phyloP scores from a whole-genome alignment of 2,888 invertebrate genomes.

The Daptonema setosum region DNA sequence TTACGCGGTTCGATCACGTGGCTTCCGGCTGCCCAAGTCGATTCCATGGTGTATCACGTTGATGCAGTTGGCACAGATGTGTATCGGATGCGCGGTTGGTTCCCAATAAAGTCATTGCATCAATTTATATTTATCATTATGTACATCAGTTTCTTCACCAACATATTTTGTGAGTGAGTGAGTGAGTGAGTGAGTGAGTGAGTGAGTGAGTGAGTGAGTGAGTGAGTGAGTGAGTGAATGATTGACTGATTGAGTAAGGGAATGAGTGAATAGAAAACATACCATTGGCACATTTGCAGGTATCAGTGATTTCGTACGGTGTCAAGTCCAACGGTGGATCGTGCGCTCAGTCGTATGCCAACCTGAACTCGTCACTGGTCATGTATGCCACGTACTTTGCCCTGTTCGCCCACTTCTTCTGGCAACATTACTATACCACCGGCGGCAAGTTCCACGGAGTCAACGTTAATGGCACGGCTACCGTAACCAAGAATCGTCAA shows the following conservation, averaged over 20 bases:
- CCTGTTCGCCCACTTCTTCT: constrained; percentile 16
- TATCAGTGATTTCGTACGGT: constrained; percentile 13
- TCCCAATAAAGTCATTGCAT: too few relatives aligned
- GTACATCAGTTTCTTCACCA: too few relatives aligned
- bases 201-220: neutral
- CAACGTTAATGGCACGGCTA: too few relatives aligned
- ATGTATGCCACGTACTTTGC: constrained; percentile 29
- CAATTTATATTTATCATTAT: too few relatives aligned
- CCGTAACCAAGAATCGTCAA: too few relatives aligned
- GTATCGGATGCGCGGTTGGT: constrained; percentile 26
- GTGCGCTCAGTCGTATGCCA: constrained; percentile 31
- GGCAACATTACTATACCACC: constrained; percentile 26
- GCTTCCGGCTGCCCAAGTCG: constrained; percentile 22
- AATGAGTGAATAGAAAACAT: too few relatives aligned
- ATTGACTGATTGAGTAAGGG: too few relatives aligned
- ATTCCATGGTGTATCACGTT: constrained; percentile 26
- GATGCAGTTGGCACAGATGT: constrained; percentile 31
- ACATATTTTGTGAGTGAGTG: neutral
- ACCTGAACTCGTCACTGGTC: constrained; percentile 27
- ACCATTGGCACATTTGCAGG: neutral
- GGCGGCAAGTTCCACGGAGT: neutral
- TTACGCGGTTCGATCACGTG: too few relatives aligned
- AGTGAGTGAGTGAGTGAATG: too few relatives aligned
- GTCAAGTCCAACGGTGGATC: constrained; percentile 20
- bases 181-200: neutral